Evolutionary conservation across 2,888 invertebrate genomes (phyloP), one percentile per base, ranked within the genome.

Genomic region (Marronus borbonicus): DNA sequence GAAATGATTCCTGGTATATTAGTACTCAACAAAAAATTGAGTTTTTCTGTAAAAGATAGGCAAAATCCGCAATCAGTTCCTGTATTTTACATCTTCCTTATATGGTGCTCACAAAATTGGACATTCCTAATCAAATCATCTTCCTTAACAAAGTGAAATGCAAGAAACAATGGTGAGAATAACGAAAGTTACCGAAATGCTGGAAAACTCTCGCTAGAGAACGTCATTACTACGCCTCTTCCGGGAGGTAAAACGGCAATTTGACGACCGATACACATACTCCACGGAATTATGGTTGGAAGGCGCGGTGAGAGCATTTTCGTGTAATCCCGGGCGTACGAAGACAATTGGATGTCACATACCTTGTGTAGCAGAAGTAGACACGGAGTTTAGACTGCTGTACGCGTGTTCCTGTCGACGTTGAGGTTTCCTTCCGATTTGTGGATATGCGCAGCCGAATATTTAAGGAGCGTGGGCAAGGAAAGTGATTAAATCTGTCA

Each of bases 251-350:
- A n/a, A 68, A 20, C 52, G 68, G 28, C 68, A 28, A 50, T 49
- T 68, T 68, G 68, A 24, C 24, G 50, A 68, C 68, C 24, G 24
- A 49, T 28, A 50, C 14, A 20, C 68, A 49, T 50, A 50, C 68
- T 68, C 24, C 50, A 28, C 28, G 28, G 31, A 52, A 68, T 68
- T 68, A 68, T 14, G 50, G 68, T 3, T 24, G 49, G 50, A 28
- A 50, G 24, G 68, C 8, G 50, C 50, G 50, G 68, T 68, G 68
- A 68, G 68, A 68, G 68, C 68, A 52, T 68, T 68, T 52, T 28
- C 68, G 49, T 68, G 68, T 68, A 68, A 68, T 68, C 68, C 24
- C 49, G 12, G 28, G 24, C 68, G 68, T 44, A 8, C 50, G 28
- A 28, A 68, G 50, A 68, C 68, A 50, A 68, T 50, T 68, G 28